A percentile compares a stretch with the other conserved stretches of the same genome.
Conservation (phyloP, 2,888 invertebrate species). For the Andricus curvator region DNA sequence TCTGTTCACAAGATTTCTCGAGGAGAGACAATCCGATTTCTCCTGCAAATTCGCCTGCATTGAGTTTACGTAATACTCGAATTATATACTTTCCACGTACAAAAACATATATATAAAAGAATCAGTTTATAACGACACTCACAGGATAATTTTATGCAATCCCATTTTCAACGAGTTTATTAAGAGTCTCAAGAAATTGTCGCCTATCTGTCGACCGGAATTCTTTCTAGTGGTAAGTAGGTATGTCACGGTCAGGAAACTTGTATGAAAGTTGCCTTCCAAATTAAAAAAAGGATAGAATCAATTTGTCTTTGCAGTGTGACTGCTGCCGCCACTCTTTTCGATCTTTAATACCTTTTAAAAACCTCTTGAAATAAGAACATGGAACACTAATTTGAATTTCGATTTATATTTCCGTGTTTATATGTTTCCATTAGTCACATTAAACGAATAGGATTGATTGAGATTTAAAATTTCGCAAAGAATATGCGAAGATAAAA, state of each 20-base stretch:
- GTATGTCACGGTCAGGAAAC: slow-evolving; percentile 11
- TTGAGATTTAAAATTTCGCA: too few species aligned
- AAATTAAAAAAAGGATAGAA: background rate
- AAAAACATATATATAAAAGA: background rate
- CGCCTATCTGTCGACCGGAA: background rate
- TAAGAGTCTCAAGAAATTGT: background rate
- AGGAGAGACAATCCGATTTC: background rate
- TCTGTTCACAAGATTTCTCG: background rate
- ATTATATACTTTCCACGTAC: background rate
- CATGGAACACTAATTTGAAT: background rate
- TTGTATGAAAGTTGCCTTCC: background rate
- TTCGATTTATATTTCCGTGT: background rate
- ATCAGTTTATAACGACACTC: background rate
- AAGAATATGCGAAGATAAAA: too few species aligned
- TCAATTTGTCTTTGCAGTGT: background rate
- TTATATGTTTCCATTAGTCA: too few species aligned
- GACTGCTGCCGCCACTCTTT: background rate
- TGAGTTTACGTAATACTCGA: background rate
- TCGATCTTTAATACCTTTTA: background rate
- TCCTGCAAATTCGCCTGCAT: background rate
- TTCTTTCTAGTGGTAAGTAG: slow-evolving; percentile 5
- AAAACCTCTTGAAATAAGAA: background rate
- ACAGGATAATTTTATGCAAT: background rate
- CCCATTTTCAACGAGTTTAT: background rate
- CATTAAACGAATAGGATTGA: too few species aligned